A percentile compares a stretch with the other conserved stretches of the same genome.
phyloP scores from a whole-genome alignment of 2,113 vertebrate genomes.

The Actenoides hombroni region DNA sequence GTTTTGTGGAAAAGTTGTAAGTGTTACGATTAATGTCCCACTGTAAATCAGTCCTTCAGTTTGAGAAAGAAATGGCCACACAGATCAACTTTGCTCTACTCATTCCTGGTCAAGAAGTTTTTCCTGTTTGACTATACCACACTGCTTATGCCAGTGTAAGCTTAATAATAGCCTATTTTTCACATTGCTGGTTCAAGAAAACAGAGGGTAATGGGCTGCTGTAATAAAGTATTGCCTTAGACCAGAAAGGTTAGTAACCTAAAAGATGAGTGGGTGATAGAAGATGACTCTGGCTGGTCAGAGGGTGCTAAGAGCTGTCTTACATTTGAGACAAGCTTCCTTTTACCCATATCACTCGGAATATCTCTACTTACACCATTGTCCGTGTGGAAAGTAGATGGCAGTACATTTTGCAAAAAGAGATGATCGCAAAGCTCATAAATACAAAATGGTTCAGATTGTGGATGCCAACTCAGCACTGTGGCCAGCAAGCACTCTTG shows the following conservation, averaged over 20 bases:
- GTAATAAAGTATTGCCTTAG: not conserved
- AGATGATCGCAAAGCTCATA: not conserved
- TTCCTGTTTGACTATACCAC: not conserved
- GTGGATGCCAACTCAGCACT: not conserved
- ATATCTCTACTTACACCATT: not conserved
- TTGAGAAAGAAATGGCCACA: not conserved
- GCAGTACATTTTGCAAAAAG: not conserved
- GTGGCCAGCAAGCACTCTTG: not conserved
- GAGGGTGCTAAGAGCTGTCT: not conserved
- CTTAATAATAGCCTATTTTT: not conserved
- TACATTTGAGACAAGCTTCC: not conserved
- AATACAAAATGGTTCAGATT: not conserved
- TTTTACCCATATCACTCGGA: not conserved
- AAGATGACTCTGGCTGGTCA: not conserved
- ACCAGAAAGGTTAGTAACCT: not conserved
- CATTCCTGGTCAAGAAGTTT: not conserved
- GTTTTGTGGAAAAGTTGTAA: not conserved
- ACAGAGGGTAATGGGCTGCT: not conserved
- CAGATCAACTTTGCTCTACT: not conserved
- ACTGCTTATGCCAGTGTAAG: not conserved
- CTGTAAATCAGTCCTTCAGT: not conserved
- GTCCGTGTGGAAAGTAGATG: not conserved
- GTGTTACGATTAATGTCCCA: not conserved
- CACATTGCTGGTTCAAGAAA: not conserved
- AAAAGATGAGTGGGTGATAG: not conserved